Base-by-base conservation (phyloP, 1,140 invertebrate genomes). In the Asobara japonica region DNA sequence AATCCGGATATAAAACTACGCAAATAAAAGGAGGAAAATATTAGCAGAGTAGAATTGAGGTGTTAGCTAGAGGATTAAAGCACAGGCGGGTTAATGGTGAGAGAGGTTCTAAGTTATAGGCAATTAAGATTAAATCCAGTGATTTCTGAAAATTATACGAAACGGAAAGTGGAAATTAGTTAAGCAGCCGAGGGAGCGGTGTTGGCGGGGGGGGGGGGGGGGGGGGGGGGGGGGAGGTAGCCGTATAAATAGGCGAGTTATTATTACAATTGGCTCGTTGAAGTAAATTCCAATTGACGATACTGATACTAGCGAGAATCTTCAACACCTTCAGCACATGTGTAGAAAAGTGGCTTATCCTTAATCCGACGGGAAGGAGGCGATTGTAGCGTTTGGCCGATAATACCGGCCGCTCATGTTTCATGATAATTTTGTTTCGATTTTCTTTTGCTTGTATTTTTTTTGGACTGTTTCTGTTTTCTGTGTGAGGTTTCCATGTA, bases 61-160 rank as follows among this genome's bases (percentile, higher is more conserved):
- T 64, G 38, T 33, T 22, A 70, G 61, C 45, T 10, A 72, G 65
- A 72, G 74, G 74, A 77, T 76, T 76, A 78, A 69, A 73, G 60
- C 68, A 67, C 65, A 16, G 67, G 38, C 65, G 68, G 56, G 69
- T 61, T 65, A 73, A 75, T 73, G 66, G 56, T 30, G 31, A 66
- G 68, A 73, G 65, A 56, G 61, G 66, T 70, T n/a, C 48, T 76
- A 79, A 80, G 71, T 74, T 79, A 79, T 76, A 76, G 77, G 69
- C 77, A 79, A 77, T 80, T 79, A 82, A 82, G 78, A 75, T 77
- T 77, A 80, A 80, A 82, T 82, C 76, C 76, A 41, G 75, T 72
- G 77, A 79, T 80, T 79, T 70, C 74, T 77, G 72, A 76, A n/a
- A 72, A 69, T 69, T 72, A 51, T 72, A 67, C 36, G 65, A 67